Conservation (phyloP, 2,113 vertebrate genomes). For the Maccullochella peelii region DNA sequence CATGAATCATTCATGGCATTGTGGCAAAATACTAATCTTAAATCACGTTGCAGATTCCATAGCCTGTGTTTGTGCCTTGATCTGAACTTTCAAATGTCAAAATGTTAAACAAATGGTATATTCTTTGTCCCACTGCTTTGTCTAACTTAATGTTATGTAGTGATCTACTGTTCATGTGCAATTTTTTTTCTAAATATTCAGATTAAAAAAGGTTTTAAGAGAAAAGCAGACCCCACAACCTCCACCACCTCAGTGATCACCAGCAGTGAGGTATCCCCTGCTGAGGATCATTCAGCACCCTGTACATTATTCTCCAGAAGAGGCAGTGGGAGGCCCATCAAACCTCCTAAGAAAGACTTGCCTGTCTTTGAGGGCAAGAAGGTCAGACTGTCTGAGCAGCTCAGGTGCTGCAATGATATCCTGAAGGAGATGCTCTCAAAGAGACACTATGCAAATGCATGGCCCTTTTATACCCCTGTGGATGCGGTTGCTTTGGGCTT, state of each 20-base stretch:
- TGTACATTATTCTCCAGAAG: constrained; percentile 65
- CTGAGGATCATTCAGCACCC: constrained; percentile 65
- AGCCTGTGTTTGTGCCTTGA: background rate
- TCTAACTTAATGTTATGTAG: accelerated
- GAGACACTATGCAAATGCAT: constrained; percentile 89
- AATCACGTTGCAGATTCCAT: background rate
- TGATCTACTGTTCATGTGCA: background rate
- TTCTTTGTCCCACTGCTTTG: background rate
- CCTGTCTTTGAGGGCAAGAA: constrained; percentile 76
- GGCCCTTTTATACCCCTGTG: constrained; percentile 91
- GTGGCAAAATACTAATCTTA: background rate
- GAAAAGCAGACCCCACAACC: constrained; percentile 88
- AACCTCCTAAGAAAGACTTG: constrained; percentile 81
- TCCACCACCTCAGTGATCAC: constrained; percentile 71
- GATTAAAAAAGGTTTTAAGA: constrained; percentile 89
- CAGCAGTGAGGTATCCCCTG: constrained; percentile 71
- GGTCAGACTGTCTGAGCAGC: constrained; percentile 80
- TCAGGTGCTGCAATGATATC: constrained; percentile 87
- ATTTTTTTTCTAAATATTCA: constrained; percentile 55
- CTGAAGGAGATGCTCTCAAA: constrained; percentile 92
- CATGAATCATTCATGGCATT: background rate
- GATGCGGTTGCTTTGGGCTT: constrained; percentile 81
- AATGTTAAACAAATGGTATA: background rate
- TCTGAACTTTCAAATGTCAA: background rate
- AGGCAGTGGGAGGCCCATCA: constrained; percentile 80